phyloP scores from a whole-genome alignment of 2,113 vertebrate species.

The Vulpes ferrilata region DNA sequence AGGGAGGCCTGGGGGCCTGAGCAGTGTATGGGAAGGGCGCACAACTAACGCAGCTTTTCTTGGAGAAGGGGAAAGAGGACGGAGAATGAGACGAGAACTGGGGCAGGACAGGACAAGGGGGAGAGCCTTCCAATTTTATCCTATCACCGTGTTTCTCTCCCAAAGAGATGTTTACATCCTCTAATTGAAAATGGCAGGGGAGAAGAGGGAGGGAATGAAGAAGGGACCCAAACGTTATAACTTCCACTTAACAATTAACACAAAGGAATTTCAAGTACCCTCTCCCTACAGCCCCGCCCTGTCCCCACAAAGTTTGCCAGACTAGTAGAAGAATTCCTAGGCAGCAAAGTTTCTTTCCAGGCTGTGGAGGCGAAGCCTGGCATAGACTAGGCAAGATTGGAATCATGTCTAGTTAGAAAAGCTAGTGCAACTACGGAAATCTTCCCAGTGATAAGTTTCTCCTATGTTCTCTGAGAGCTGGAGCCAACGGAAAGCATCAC shows the following conservation, averaged over 20 bases:
- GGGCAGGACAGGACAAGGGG: neutral
- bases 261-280: neutral
- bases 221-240: neutral
- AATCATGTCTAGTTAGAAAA: neutral
- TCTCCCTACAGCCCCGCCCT: neutral
- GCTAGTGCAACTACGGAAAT: neutral
- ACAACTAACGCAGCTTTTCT: neutral
- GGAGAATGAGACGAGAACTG: neutral
- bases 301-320: neutral
- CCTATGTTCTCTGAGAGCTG: neutral
- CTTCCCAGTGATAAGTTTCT: neutral
- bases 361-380: neutral
- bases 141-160: neutral
- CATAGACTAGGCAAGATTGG: neutral
- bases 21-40: rapidly evolving
- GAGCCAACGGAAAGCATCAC: neutral
- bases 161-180: neutral
- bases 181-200: neutral
- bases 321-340: neutral
- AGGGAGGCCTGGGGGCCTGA: neutral
- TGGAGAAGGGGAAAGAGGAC: neutral
- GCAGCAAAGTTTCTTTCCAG: neutral
- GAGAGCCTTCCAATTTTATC: neutral
- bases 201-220: neutral
- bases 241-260: neutral